Evolutionary conservation across 2,888 invertebrate species (phyloP), one percentile per base, ranked within the genome.

Genomic region (Cryptophagus acutangulus): DNA sequence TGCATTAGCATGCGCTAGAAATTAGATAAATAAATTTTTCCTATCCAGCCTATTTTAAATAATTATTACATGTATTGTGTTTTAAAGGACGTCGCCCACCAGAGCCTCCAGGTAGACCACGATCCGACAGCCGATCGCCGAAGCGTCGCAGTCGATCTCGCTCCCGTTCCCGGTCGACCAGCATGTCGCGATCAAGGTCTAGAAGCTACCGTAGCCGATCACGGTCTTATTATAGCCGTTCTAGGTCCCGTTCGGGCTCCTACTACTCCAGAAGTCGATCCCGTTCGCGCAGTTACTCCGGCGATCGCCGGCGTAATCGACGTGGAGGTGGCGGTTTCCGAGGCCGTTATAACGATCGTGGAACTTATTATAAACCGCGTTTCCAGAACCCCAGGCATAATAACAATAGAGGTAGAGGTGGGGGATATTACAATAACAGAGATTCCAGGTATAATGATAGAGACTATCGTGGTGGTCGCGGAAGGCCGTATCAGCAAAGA

Each of bases 301-400:
- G 74, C 36, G 77, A 75, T 34, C 41, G 61, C 15, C 39, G 55
- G 6, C 61, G 65, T 17, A 54, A 56, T 44, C 65, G 74, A 65
- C 72, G 62, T 18, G 58, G 65, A 17, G 63, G 65, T 37, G 59
- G 69, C 18, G 75, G 76, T 20, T 66, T 65, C 45, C 48, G 67
- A 13, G 65, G 58, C 15, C 54, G 66, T 14, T 82, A 76, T 57
- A 74, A 76, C 65, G 84, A 84, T 62, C 77, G 85, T 39, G 85
- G 85, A 48, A 85, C 84, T 1, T 86, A 86, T 68, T 86, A 86
- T 71, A 82, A 84, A 54, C 86, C 86, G 1, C 76, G 86, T 47
- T 84, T 85, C 75, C 83, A 84, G 63, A 74, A 73, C 54, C 74
- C 74, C 17, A 75, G 79, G 36, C 61, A 60, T 2, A 75, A 76